Evolutionary conservation across 2,888 invertebrate genomes (phyloP).

Genomic region (Biston stratarius): DNA sequence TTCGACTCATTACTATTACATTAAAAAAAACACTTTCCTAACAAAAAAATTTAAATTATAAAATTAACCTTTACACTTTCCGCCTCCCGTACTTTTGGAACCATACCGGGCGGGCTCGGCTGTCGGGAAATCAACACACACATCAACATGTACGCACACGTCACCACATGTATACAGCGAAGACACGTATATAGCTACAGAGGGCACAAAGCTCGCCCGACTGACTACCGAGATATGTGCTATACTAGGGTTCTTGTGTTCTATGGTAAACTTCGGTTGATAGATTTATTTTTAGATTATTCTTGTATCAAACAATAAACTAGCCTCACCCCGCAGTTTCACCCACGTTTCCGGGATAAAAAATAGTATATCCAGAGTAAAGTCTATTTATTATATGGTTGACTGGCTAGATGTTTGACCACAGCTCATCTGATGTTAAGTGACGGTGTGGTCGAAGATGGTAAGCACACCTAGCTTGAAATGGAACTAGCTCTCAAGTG

Average conservation of each 20-base stretch:
- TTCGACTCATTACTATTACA: no score
- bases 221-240: slow-evolving; percentile 77
- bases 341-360: no score
- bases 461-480: no score
- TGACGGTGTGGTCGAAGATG: no score
- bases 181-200: slow-evolving; percentile 54
- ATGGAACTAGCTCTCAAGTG: no score
- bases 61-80: slow-evolving; percentile 48
- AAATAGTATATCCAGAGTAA: no score
- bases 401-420: no score
- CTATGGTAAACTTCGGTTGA: slow-evolving; percentile 5
- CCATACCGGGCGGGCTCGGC: slow-evolving; percentile 64
- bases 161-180: slow-evolving; percentile 41
- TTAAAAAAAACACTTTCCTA: not conserved
- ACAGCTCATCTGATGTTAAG: no score
- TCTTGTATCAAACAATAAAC: no score
- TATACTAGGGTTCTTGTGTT: slow-evolving; percentile 42
- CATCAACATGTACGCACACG: slow-evolving; percentile 57
- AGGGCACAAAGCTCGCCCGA: slow-evolving; percentile 78
- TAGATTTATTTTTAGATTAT: not conserved
- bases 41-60: not conserved
- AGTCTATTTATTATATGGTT: no score
- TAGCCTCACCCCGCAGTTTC: no score
- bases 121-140: slow-evolving; percentile 85
- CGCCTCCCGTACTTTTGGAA: slow-evolving; percentile 53